Evolutionary conservation across 2,888 invertebrate genomes (phyloP).

Genomic region (Pecten maximus): DNA sequence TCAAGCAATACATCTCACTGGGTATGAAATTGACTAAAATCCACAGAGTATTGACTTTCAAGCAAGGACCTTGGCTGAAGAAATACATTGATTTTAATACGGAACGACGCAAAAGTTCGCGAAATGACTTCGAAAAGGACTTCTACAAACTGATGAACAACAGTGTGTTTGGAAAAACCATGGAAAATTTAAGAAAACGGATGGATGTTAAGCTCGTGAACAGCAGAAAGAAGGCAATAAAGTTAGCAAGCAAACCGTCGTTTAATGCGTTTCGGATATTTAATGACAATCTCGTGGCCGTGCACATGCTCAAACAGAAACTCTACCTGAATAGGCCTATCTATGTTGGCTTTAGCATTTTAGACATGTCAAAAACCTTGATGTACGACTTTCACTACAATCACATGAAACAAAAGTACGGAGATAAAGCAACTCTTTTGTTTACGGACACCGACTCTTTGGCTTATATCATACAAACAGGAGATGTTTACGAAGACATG

Average conservation of each 20-base stretch:
- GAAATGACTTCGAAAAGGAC: too few species aligned
- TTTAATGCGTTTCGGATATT: neutral
- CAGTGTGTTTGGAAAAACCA: neutral
- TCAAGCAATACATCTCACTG: constrained; percentile 37
- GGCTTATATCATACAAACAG: neutral
- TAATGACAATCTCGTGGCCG: neutral
- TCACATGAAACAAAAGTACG: constrained; percentile 38
- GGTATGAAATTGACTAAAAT: constrained; percentile 37
- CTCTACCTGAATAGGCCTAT: neutral
- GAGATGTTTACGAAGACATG: neutral
- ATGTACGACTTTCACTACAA: constrained; percentile 40
- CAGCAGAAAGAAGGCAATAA: neutral
- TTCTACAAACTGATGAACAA: too few species aligned
- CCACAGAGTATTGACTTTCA: constrained; percentile 35
- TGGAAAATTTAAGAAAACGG: constrained; percentile 36
- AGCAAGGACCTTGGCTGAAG: constrained; percentile 36
- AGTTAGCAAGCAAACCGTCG: neutral
- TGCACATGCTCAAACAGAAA: neutral
- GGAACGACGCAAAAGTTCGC: neutral
- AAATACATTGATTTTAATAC: constrained; percentile 36
- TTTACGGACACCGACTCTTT: constrained; percentile 43
- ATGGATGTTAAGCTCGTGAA: constrained; percentile 36
- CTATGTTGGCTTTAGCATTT: neutral
- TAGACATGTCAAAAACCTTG: constrained; percentile 35
- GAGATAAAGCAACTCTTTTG: neutral